phyloP scores from a whole-genome alignment of 2,888 invertebrate genomes.

The Ceriagrion tenellum region DNA sequence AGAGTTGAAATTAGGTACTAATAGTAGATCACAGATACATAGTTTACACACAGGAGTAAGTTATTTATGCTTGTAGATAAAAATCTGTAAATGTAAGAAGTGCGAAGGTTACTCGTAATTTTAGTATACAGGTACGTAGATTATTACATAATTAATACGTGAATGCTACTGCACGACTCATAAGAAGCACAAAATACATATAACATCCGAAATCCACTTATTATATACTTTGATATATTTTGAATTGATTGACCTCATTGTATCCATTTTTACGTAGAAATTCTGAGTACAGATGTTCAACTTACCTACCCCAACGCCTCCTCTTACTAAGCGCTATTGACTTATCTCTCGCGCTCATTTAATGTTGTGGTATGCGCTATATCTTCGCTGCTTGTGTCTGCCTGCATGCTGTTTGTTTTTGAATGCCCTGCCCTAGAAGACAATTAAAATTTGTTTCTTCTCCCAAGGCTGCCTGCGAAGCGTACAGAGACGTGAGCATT shows the following conservation, averaged over 20 bases:
- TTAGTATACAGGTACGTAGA: slow-evolving; percentile 63
- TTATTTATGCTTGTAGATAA: slow-evolving; percentile 56
- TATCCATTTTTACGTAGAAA: slow-evolving; percentile 50
- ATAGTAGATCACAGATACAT: slow-evolving; percentile 54
- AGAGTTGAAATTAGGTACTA: slow-evolving; percentile 40
- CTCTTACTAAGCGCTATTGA: slow-evolving; percentile 24
- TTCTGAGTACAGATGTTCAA: neutral
- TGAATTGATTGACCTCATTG: slow-evolving; percentile 15
- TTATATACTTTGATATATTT: neutral
- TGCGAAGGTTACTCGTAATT: slow-evolving; percentile 43
- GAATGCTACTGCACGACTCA: slow-evolving; percentile 64
- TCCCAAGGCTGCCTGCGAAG: neutral
- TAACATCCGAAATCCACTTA: slow-evolving; percentile 36
- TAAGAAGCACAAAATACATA: slow-evolving; percentile 62
- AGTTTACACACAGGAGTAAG: slow-evolving; percentile 4
- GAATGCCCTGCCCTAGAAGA: neutral
- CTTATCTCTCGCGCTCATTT: neutral
- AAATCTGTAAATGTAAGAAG: neutral
- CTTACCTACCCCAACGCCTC: slow-evolving; percentile 43
- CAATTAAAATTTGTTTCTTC: neutral
- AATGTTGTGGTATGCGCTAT: neutral
- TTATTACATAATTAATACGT: slow-evolving; percentile 1
- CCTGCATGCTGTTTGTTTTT: slow-evolving; percentile 4
- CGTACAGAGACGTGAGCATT: neutral
- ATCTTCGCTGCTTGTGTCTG: neutral